Conservation (phyloP, 2,797 vertebrate genomes). For the Sebastes steindachneri region DNA sequence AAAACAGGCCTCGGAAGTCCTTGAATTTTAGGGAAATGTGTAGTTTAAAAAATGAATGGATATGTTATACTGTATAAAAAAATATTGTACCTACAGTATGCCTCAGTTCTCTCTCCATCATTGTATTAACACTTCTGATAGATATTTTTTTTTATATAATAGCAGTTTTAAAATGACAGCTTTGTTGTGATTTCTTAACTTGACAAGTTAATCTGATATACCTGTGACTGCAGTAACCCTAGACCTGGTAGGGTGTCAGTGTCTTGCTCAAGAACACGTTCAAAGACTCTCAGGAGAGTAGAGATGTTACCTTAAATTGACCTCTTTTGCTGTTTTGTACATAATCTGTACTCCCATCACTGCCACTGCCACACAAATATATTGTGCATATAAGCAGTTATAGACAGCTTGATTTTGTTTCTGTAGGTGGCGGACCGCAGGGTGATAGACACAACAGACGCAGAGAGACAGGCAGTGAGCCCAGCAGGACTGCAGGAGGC, state of each 20-base stretch:
- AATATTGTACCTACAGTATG: background rate
- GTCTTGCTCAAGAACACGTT: no score
- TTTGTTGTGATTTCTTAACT: background rate
- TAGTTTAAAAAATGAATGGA: no score
- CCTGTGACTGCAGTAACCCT: no score
- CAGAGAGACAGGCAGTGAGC: slow-evolving; percentile 87
- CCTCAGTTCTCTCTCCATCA: background rate
- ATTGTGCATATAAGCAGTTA: background rate
- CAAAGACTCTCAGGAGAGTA: background rate
- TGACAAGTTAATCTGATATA: background rate
- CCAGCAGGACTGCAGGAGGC: slow-evolving; percentile 90
- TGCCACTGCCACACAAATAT: background rate
- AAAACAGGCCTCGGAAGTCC: background rate
- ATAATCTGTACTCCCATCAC: background rate
- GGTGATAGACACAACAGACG: slow-evolving; percentile 90
- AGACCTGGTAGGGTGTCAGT: no score
- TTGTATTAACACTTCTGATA: background rate
- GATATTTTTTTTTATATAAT: background rate
- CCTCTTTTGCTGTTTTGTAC: background rate
- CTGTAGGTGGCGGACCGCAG: slow-evolving; percentile 90
- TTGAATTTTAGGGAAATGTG: background rate
- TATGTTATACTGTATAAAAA: background rate
- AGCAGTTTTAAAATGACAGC: background rate
- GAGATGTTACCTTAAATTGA: background rate
- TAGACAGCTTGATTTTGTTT: background rate